Percentiles rank a stretch among this genome's conserved stretches.
phyloP scores from a whole-genome alignment of 2,888 invertebrate species.

The Andrena dorsata region DNA sequence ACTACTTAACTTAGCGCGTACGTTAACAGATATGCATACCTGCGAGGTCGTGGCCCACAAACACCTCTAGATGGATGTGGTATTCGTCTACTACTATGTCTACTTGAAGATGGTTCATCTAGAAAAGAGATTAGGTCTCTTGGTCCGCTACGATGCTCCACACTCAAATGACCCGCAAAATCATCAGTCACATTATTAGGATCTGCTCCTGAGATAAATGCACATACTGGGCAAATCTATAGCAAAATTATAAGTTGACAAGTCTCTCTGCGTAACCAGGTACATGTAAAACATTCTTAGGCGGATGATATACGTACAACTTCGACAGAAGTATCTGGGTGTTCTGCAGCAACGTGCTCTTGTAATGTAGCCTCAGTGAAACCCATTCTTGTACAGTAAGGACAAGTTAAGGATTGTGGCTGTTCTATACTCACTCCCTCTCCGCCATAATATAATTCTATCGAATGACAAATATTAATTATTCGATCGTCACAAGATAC shows the following conservation, averaged over 20 bases:
- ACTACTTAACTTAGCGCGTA: slow-evolving; percentile 7
- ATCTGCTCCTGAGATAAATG: slow-evolving; percentile 97
- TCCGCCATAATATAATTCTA: slow-evolving; percentile 98
- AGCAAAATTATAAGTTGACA: slow-evolving; percentile 57
- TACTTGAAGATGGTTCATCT: slow-evolving; percentile 94
- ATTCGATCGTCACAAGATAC: not conserved
- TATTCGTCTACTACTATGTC: slow-evolving; percentile 92
- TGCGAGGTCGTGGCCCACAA: slow-evolving; percentile 91
- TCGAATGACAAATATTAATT: slow-evolving; percentile 4
- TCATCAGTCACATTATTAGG: slow-evolving; percentile 99
- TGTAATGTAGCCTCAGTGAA: slow-evolving; percentile 96
- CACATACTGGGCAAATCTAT: slow-evolving; percentile 98
- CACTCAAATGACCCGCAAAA: slow-evolving; percentile 97
- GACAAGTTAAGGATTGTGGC: slow-evolving; percentile 98
- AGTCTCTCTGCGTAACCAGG: not conserved
- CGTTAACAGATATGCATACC: slow-evolving; percentile 82
- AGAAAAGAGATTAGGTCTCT: slow-evolving; percentile 97
- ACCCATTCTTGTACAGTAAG: slow-evolving; percentile 98
- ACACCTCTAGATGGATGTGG: slow-evolving; percentile 92
- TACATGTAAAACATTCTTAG: not conserved
- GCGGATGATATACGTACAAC: slow-evolving; percentile 87
- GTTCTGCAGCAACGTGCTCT: slow-evolving; percentile 96
- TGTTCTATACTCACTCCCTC: slow-evolving; percentile 96
- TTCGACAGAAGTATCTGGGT: slow-evolving; percentile 96
- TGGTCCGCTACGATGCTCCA: slow-evolving; percentile 96